Base-by-base conservation (phyloP, 2,113 vertebrate genomes). In the Odobenus rosmarus region DNA sequence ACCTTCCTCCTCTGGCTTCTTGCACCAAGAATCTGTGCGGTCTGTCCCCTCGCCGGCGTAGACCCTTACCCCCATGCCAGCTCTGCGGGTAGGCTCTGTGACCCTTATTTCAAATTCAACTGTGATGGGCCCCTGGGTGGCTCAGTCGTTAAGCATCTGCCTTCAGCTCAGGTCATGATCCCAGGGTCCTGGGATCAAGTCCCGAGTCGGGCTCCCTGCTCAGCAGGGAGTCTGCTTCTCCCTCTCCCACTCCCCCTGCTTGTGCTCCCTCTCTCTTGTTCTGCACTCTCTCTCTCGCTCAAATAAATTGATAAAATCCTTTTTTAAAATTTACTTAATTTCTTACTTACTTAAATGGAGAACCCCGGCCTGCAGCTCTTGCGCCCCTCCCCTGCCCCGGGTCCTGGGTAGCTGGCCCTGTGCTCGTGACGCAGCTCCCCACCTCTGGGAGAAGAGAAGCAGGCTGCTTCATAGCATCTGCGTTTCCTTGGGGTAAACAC, bases 401-500 rank as follows among this genome's bases (percentile, higher is more conserved):
- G 23, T 3, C 16, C 6, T 3, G 3, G 31, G 31, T 16, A 14
- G 6, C 62, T 31, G 28, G 13, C 61, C 59, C 31, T 33, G 18
- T 5, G 18, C 55, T 57, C 19, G 55, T 5, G 55, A 57, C 2
- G 53, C 53, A 3, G 15, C 53, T 53, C 14, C 69, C 16, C n/a
- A 10, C 19, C 5, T 5, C 33, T 7, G 1, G 9, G 57, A 69
- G 2, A 6, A 39, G 8, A 23, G 1, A 24, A 31, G 14, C 5
- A 18, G 61, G 4, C 31, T 8, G 55, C 10, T 2, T 33, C 4
- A 36, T 0, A 13, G 49, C 2, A 0, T 39, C 10, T 19, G 69
- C 2, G 0, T 82, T 19, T 23, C 46, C 24, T 2, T 36, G 23
- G 39, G 10, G 0, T 3, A 7, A 8, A 12, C 2, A 0, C 24